Conservation (phyloP, 2,888 invertebrate genomes). For the Sphecodes monilicornis region DNA sequence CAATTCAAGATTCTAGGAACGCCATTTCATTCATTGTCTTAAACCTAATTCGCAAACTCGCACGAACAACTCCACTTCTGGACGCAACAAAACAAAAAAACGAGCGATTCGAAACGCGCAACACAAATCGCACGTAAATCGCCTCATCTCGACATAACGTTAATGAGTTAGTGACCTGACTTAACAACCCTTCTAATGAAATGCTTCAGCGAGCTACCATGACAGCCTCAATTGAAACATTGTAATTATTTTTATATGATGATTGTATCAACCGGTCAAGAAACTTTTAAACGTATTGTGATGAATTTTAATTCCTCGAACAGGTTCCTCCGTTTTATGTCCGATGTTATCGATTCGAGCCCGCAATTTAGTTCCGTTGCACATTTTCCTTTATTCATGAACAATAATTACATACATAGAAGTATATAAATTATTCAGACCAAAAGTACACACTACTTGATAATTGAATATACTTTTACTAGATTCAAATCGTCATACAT, state of each 20-base stretch:
- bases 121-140: no score
- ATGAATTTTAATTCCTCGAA: constrained; percentile 20
- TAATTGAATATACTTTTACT: constrained; percentile 19
- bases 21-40: no score
- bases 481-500: neutral
- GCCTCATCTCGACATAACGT: no score
- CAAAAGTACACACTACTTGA: constrained; percentile 1
- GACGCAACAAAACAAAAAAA: no score
- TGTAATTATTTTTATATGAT: neutral
- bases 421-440: constrained; percentile 19
- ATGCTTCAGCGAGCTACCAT: neutral
- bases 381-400: constrained; percentile 15
- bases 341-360: constrained; percentile 14
- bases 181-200: neutral
- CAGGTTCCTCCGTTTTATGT: constrained; percentile 12
- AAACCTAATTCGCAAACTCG: no score
- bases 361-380: constrained; percentile 11
- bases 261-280: neutral
- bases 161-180: no score
- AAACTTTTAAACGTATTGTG: constrained; percentile 17
- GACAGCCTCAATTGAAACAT: neutral
- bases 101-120: no score
- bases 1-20: no score
- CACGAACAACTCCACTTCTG: no score
- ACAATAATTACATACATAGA: neutral